Percentiles rank a stretch among this genome's conserved stretches.
Evolutionary conservation across 2,113 vertebrate species (phyloP).

Genomic region (Salminus brasiliensis): DNA sequence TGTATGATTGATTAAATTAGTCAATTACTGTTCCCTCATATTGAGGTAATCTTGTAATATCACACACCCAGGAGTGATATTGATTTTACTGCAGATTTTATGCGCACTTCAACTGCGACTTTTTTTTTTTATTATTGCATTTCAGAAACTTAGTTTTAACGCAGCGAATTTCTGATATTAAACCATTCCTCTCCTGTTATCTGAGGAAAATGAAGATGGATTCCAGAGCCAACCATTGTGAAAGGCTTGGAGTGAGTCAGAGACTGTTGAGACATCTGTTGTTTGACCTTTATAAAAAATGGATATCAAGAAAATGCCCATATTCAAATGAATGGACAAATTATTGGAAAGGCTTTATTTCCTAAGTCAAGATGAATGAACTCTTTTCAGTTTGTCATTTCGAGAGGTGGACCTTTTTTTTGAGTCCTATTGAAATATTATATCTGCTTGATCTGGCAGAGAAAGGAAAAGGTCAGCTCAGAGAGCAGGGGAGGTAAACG

Average conservation of each 20-base stretch:
- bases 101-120: not conserved
- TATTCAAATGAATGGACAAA: not conserved
- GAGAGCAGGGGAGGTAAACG: conserved; percentile 3
- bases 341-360: conserved; percentile 3
- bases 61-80: not conserved
- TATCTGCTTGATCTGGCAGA: conserved; percentile 2
- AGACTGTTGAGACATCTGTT: conserved; percentile 1
- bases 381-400: not conserved
- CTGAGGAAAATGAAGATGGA: conserved; percentile 2
- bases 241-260: conserved; percentile 9
- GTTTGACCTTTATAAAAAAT: conserved; percentile 27
- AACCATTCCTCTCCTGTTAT: not conserved
- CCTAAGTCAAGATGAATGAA: not conserved
- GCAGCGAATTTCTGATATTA: not conserved
- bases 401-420: not conserved
- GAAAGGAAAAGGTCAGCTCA: conserved; percentile 20
- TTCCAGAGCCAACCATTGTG: not conserved
- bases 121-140: conserved; percentile 9
- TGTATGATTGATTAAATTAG: conserved; percentile 12
- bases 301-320: not conserved
- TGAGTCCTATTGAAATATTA: conserved; percentile 23
- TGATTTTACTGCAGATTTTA: not conserved
- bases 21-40: not conserved
- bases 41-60: conserved; percentile 20
- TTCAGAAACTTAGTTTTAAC: not conserved